Conservation (phyloP, 1,140 invertebrate genomes). For the Leptinotarsa undecemlineata region DNA sequence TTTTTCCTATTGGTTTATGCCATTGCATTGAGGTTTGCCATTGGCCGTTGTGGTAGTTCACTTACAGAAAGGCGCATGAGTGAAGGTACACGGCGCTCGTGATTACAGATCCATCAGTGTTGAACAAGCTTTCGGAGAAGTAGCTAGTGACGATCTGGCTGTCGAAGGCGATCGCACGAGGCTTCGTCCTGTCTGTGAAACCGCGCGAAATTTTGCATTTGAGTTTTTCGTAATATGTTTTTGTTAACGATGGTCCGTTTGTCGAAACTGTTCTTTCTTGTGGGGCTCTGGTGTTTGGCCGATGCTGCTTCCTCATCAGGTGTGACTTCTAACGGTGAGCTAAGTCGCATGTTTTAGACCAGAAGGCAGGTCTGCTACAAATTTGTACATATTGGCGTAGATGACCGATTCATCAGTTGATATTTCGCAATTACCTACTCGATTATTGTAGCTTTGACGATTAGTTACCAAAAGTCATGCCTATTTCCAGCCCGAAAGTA, state of each 20-base stretch:
- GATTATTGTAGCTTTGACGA: no score
- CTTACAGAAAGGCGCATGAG: slow-evolving; percentile 48
- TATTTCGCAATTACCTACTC: no score
- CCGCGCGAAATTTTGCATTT: neutral
- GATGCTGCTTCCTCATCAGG: slow-evolving; percentile 41
- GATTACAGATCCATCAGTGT: slow-evolving; percentile 39
- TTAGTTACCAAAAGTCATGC: no score
- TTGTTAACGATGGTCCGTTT: slow-evolving; percentile 1
- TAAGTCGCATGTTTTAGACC: neutral
- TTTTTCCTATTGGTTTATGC: slow-evolving; percentile 54
- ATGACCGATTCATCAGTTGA: neutral
- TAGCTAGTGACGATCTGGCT: slow-evolving; percentile 36
- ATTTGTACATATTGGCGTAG: slow-evolving; percentile 24
- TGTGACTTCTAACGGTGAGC: slow-evolving; percentile 43
- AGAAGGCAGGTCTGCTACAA: slow-evolving; percentile 21
- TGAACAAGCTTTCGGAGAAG: slow-evolving; percentile 31
- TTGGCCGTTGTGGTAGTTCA: slow-evolving; percentile 44
- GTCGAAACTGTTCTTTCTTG: slow-evolving; percentile 21
- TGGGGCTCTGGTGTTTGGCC: slow-evolving; percentile 31
- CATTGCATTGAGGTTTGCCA: slow-evolving; percentile 47
- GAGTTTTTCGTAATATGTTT: neutral
- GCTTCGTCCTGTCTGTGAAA: slow-evolving; percentile 23
- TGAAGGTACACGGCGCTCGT: slow-evolving; percentile 41
- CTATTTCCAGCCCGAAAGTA: no score
- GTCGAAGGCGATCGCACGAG: slow-evolving; percentile 40